A percentile compares a stretch with the other conserved stretches of the same genome.
Conservation (phyloP, 2,888 invertebrate genomes). For the Polylopha cassiicola region DNA sequence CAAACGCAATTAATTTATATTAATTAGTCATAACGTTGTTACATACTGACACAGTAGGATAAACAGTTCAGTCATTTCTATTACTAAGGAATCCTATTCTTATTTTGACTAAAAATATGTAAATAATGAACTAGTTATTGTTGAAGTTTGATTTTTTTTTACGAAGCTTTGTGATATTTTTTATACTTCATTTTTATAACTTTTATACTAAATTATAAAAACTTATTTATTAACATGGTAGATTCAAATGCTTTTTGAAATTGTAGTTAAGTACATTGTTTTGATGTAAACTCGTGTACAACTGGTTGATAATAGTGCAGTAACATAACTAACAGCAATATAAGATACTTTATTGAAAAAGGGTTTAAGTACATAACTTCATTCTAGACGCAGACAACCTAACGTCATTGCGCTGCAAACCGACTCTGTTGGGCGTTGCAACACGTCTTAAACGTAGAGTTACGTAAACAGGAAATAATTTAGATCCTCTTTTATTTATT, state of each 20-base stretch:
- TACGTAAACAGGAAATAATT: too few species aligned
- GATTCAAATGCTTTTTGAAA: slow-evolving; percentile 6
- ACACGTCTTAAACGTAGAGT: too few species aligned
- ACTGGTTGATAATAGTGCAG: slow-evolving; percentile 15
- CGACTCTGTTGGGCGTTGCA: too few species aligned
- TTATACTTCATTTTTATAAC: slow-evolving; percentile 23
- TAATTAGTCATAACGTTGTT: slow-evolving; percentile 12
- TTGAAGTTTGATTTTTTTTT: slow-evolving; percentile 23
- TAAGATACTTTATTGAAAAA: slow-evolving; percentile 7
- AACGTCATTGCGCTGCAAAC: too few species aligned
- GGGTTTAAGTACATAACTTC: background rate
- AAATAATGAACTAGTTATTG: slow-evolving; percentile 23
- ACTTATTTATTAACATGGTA: slow-evolving; percentile 37
- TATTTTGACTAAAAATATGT: slow-evolving; percentile 31
- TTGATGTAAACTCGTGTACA: too few species aligned
- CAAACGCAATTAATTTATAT: slow-evolving; percentile 21
- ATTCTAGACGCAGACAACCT: too few species aligned
- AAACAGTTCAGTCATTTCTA: slow-evolving; percentile 12
- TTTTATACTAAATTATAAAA: slow-evolving; percentile 14
- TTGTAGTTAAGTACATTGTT: too few species aligned
- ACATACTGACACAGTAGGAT: background rate
- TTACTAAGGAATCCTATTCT: slow-evolving; percentile 32
- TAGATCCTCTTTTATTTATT: too few species aligned
- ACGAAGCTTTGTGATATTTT: slow-evolving; percentile 19
- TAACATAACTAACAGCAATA: slow-evolving; percentile 40